Evolutionary conservation across 2,113 vertebrate genomes (phyloP), one percentile per base, ranked within the genome.

Genomic region (Cepphus grylle): DNA sequence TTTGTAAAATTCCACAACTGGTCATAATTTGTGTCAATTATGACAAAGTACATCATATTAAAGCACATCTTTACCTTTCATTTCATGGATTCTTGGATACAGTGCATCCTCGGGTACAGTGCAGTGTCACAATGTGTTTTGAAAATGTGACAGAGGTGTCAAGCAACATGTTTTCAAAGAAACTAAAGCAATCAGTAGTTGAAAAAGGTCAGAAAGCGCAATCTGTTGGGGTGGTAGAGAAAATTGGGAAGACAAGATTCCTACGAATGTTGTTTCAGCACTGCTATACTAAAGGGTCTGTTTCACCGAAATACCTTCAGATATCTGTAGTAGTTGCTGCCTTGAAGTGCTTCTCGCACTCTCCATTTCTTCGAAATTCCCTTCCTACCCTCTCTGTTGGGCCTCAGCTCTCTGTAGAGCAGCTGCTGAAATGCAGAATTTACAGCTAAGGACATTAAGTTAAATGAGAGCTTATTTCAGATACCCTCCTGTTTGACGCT

Each of bases 151-250:
- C 50, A 61, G 53, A 61, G 12, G 8, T 78, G 34, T 15, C 59
- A 30, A 27, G 53, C 9, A 25, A 6, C 5, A 4, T 4, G 14
- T 45, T 86, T 23, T 23, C 47, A n/a, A 63, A 83, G 76, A 34
- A 55, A 20, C 25, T 52, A 3, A 53, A 73, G 38, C 15, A 49
- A 22, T 10, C 26, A 43, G 27, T 10, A 40, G 38, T 0, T 49
- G 47, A 9, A 50, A 63, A 5, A 38, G 26, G 19, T 38, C 69
- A 73, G 27, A 30, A 49, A 38, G 11, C 72, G 20, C 13, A 19
- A 25, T 38, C 38, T 42, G 62, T 7, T 0, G 0, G 56, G 36
- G 1, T n/a, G 19, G 19, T 16, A 38, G 11, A 81, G 25, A 23
- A 38, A 62, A 30, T 0, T 3, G 27, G 16, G 43, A 84, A n/a